phyloP scores from a whole-genome alignment of 2,113 vertebrate genomes.

The Austrofundulus limnaeus region DNA sequence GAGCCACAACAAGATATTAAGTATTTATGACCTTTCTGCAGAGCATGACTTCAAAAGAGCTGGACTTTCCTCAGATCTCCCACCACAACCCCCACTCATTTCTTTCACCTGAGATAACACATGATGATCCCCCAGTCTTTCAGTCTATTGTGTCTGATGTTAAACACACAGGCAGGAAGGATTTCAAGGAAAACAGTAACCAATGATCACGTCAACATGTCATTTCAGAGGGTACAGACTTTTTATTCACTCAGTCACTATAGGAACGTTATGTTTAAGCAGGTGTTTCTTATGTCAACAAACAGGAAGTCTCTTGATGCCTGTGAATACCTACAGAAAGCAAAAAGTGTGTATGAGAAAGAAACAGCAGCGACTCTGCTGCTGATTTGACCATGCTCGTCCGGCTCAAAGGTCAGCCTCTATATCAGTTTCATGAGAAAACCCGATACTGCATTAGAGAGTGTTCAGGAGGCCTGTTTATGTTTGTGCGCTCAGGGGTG shows the following conservation, averaged over 20 bases:
- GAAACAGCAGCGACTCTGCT: conserved; percentile 1
- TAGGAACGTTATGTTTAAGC: conserved; percentile 33
- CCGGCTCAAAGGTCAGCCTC: conserved; percentile 55
- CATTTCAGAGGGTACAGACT: no score
- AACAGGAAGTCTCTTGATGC: conserved; percentile 35
- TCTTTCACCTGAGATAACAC: conserved; percentile 39
- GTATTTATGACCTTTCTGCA: no score
- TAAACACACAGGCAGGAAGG: conserved; percentile 16
- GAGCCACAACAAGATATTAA: no score
- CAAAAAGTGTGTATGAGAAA: conserved; percentile 1
- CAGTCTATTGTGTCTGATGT: neutral
- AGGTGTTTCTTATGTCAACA: conserved; percentile 36
- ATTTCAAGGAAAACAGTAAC: conserved; percentile 28
- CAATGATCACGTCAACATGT: conserved; percentile 25
- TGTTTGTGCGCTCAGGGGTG: no score
- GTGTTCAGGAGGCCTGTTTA: conserved; percentile 16
- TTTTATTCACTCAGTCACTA: no score
- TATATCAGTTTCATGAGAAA: conserved; percentile 66
- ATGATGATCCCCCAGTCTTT: conserved; percentile 21
- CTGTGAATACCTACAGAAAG: conserved; percentile 34
- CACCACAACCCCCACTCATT: conserved; percentile 14
- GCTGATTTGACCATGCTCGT: conserved; percentile 30
- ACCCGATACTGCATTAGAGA: conserved; percentile 47
- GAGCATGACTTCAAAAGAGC: no score
- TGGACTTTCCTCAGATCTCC: conserved; percentile 9